phyloP scores from a whole-genome alignment of 2,888 invertebrate genomes.

The Pemphredon lugubris region DNA sequence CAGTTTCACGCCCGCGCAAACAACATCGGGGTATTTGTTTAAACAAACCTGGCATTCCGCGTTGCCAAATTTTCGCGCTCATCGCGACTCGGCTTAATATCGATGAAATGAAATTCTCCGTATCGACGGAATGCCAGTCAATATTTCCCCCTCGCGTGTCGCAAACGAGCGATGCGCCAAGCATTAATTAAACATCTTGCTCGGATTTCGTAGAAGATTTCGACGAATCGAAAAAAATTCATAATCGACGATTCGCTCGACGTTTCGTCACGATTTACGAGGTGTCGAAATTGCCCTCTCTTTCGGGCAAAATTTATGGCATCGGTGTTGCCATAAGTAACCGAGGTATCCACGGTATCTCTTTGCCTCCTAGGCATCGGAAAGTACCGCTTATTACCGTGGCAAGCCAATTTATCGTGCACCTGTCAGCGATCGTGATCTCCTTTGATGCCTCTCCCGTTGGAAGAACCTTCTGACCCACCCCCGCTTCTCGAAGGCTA shows the following conservation, averaged over 20 bases:
- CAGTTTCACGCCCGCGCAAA: neutral
- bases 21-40: neutral
- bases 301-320: slow-evolving; percentile 54
- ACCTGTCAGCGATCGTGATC: slow-evolving; percentile 69
- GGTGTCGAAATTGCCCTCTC: slow-evolving; percentile 67
- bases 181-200: neutral
- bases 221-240: neutral
- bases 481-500: slow-evolving; percentile 40
- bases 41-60: neutral
- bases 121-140: neutral
- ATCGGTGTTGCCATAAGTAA: slow-evolving; percentile 46
- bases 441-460: slow-evolving; percentile 61
- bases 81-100: neutral
- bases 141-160: slow-evolving; percentile 1
- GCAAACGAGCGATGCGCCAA: neutral
- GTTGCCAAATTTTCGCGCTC: neutral
- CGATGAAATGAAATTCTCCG: neutral
- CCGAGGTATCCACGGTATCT: slow-evolving; percentile 27
- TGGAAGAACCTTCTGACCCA: slow-evolving; percentile 23
- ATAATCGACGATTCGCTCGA: neutral
- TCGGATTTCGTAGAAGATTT: neutral
- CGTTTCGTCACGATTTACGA: slow-evolving; percentile 14
- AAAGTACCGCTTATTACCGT: slow-evolving; percentile 64
- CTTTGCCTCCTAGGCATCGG: slow-evolving; percentile 46
- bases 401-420: slow-evolving; percentile 66